These are phyloP conservation scores for Apocheima hispidaria DNA, from an alignment of 2,888 invertebrate genomes.

Conservation along the genomic window DNA sequence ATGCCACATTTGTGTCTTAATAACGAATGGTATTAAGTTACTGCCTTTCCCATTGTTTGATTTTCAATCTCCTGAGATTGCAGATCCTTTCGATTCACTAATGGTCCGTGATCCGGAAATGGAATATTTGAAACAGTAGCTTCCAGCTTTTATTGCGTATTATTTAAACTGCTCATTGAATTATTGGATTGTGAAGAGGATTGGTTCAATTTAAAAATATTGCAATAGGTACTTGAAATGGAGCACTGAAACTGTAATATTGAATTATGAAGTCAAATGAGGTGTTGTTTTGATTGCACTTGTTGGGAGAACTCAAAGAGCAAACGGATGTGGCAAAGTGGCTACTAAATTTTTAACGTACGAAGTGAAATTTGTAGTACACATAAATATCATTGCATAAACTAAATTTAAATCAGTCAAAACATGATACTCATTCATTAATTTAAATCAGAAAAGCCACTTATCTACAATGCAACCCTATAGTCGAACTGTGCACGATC, in stretches of 20 bases:
- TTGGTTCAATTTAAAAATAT: constrained; percentile 58
- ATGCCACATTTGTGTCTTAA: constrained; percentile 82
- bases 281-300: constrained; percentile 72
- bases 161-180: constrained; percentile 68
- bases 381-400: not conserved
- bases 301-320: constrained; percentile 55
- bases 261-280: constrained; percentile 74
- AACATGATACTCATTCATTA: not conserved
- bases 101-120: constrained; percentile 67
- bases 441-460: no score
- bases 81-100: constrained; percentile 68
- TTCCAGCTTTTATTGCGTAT: constrained; percentile 62
- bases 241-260: constrained; percentile 61
- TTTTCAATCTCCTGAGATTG: constrained; percentile 78
- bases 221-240: constrained; percentile 51
- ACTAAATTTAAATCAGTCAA: not conserved
- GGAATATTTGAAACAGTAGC: constrained; percentile 69
- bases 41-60: constrained; percentile 76
- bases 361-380: no score
- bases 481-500: constrained; percentile 7
- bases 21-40: constrained; percentile 80
- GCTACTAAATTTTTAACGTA: constrained; percentile 14
- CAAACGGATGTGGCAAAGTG: constrained; percentile 52
- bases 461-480: constrained; percentile 2
- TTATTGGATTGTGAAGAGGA: constrained; percentile 54